Base-by-base conservation (phyloP, 2,797 vertebrate genomes). In the Otolemur crassicaudatus region DNA sequence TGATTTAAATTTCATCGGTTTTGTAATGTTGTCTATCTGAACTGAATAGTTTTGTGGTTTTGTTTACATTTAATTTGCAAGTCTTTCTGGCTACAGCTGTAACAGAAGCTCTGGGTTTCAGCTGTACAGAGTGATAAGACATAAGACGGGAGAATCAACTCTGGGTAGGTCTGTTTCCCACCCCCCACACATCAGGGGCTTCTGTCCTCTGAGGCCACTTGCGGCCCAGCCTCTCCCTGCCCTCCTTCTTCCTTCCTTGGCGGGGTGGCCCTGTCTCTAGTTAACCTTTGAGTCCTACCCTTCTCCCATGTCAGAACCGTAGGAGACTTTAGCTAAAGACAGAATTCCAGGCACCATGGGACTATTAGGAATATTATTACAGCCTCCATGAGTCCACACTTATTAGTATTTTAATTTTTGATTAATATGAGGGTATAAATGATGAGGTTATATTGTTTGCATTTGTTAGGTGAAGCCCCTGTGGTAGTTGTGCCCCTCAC, bases 141-240 rank as follows among this genome's bases (percentile, higher is more conserved):
- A 11, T 12, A 13, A 73, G 16, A 6, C 2, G 11, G 0, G 25
- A 13, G 49, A 77, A 37, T 53, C 0, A 7, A 5, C 14, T 49
- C 2, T 4, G 17, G 27, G 23, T 4, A 2, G 2, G n/a, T 22
- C 9, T 53, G 43, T 0, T 29, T 46, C 40, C 27, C 43, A 29
- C 5, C 27, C 8, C 56, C 25, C 2, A 34, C n/a, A 46, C 4
- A 0, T 16, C 1, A 2, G 29, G 14, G 27, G 29, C 19, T 37
- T 1, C 0, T 0, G 0, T 23, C 27, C 6, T 49, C 70, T 3
- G 43, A 60, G 43, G 22, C 5, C 2, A 7, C 40, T n/a, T 17
- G 0, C 5, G 8, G 9, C n/a, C 37, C 1, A 0, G 3, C 7
- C 5, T 23, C 31, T 4, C 37, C 7, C 25, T 16, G 8, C 25